phyloP scores from a whole-genome alignment of 2,797 vertebrate species.

The Poeciliopsis gracilis region DNA sequence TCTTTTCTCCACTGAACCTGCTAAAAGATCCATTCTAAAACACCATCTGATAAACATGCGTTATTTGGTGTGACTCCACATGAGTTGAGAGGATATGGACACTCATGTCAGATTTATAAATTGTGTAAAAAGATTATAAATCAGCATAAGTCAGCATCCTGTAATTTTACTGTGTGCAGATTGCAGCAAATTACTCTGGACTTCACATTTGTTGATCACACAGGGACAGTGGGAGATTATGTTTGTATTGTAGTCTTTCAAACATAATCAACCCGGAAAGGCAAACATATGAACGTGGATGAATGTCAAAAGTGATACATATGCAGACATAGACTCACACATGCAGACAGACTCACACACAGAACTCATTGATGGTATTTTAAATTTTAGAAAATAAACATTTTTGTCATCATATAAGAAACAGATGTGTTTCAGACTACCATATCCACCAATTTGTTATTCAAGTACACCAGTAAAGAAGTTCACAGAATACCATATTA shows the following conservation, averaged over 20 bases:
- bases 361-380: constrained; percentile 28
- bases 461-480: constrained; percentile 10
- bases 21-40: not conserved
- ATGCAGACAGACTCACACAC: constrained; percentile 22
- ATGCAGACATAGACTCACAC: constrained; percentile 21
- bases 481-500: not conserved
- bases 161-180: constrained; percentile 34
- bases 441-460: not conserved
- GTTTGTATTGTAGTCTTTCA: constrained; percentile 77
- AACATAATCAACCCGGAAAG: constrained; percentile 73
- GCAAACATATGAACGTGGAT: constrained; percentile 51
- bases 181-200: constrained; percentile 51
- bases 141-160: constrained; percentile 18
- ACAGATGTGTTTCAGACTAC: constrained; percentile 26
- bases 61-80: constrained; percentile 20
- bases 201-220: constrained; percentile 66
- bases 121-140: constrained; percentile 28
- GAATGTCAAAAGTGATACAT: constrained; percentile 31
- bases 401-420: constrained; percentile 32
- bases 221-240: constrained; percentile 69
- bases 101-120: constrained; percentile 39
- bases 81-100: constrained; percentile 26
- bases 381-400: constrained; percentile 35
- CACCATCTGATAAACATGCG: constrained; percentile 22
- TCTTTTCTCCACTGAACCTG: not conserved